These are phyloP conservation scores for Chaenogobius annularis DNA, from an alignment of 2,113 vertebrate species.

Conservation along the genomic window DNA sequence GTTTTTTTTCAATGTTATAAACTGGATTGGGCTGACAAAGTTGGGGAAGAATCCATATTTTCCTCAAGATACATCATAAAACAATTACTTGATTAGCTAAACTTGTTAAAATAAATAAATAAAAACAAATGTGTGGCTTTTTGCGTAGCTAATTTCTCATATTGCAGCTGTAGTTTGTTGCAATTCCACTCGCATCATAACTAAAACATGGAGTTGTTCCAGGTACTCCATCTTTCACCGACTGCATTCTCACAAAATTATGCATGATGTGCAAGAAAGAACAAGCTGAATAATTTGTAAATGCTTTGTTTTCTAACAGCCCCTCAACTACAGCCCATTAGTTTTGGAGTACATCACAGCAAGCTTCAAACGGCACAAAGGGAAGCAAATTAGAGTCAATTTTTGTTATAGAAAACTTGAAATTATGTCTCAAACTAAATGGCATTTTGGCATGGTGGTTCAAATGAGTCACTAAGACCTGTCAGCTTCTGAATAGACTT, in stretches of 20 bases:
- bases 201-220: neutral
- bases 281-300: neutral
- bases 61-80: neutral
- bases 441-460: slow-evolving; percentile 28
- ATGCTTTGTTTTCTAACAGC: slow-evolving; percentile 14
- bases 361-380: slow-evolving; percentile 26
- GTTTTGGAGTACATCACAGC: slow-evolving; percentile 25
- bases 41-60: neutral
- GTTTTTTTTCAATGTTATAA: neutral
- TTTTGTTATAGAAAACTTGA: slow-evolving; percentile 26
- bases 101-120: neutral
- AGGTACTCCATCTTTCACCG: neutral
- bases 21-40: neutral
- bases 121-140: neutral
- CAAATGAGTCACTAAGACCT: slow-evolving; percentile 36
- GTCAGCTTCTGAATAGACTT: slow-evolving; percentile 31
- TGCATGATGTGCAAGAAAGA: neutral
- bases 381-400: slow-evolving; percentile 8
- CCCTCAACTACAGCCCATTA: slow-evolving; percentile 3
- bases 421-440: slow-evolving; percentile 30
- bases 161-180: neutral
- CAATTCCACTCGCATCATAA: neutral
- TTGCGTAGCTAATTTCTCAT: neutral
- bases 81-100: neutral
- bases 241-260: neutral